Evolutionary conservation across 2,888 invertebrate genomes (phyloP), one percentile per base, ranked within the genome.

Genomic region (Mesochorus sp.): DNA sequence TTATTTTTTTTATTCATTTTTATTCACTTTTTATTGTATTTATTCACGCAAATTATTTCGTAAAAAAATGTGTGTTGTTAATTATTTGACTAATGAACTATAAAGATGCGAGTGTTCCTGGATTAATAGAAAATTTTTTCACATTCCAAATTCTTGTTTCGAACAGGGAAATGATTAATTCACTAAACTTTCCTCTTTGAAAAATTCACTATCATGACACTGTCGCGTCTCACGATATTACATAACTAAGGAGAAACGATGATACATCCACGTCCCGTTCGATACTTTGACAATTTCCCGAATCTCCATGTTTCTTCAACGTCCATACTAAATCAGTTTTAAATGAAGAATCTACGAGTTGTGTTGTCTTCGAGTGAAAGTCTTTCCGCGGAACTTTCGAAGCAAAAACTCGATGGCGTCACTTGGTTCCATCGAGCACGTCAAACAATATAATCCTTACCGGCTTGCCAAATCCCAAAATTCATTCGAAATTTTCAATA

Each of bases 301-400:
- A 68, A 72, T 68, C 77, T 62, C 64, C 68, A 34, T 6, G 59
- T 44, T 37, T 59, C 31, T 31, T n/a, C n/a, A n/a, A n/a, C n/a
- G n/a, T 49, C 21, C 21, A 34, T 19, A 34, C 31, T 21, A 49
- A 64, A 64, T 64, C 26, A 44, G 49, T 17, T 53, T 51, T 53
- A 66, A 51, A 51, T 47, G 21, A 62, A 62, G 31, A 31, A 62
- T 28, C n/a, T 47, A 21, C 6, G 34, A 42, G 42, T 28, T 17
- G 24, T 5, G 67, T 68, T 73, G 61, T 68, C 73, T 57, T 64
- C 57, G 49, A 78, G 77, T 78, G 77, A 78, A 78, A 78, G 77
- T 78, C 68, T 73, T 73, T 73, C 73, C 77, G 77, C 34, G 67
- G 71, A 59, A 10, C 68, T 73, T 78, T 73, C 73, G 73, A 78